Evolutionary conservation across 37 sponge, comb jelly and placozoan species (phyloP).

Genomic region (Aplysina aerophoba): DNA sequence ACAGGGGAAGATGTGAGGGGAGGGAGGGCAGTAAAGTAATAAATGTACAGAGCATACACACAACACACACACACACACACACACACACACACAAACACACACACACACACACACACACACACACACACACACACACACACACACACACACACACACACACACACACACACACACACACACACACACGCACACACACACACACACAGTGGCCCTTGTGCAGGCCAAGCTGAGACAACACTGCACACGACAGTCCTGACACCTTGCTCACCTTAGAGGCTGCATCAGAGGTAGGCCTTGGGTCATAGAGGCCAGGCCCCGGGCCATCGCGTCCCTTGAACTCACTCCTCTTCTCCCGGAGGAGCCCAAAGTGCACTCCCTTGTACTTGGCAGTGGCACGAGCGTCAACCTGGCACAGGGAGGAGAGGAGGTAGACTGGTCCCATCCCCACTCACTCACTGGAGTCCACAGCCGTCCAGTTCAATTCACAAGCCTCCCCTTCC

Average conservation of each 20-base stretch:
- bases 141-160: constrained; percentile 31
- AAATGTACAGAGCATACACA: neutral
- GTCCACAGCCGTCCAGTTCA: no score
- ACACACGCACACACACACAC: no score
- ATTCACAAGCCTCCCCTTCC: no score
- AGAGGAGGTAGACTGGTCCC: no score
- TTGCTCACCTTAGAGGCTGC: neutral
- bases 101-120: constrained; percentile 27
- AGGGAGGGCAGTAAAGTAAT: no score
- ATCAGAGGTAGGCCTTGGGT: neutral
- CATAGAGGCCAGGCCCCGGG: constrained; percentile 86
- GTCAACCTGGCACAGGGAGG: no score
- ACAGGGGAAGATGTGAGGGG: no score
- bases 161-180: constrained; percentile 25
- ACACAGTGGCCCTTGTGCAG: neutral
- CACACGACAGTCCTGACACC: neutral
- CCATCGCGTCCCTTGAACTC: constrained; percentile 73
- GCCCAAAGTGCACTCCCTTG: constrained; percentile 87
- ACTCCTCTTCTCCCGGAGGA: constrained; percentile 52
- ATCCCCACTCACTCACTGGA: no score
- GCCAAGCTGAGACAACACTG: no score
- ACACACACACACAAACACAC: constrained; percentile 23
- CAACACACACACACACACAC: constrained; percentile 32
- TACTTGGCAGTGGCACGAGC: constrained; percentile 69
- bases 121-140: constrained; percentile 20